phyloP scores from a whole-genome alignment of 2,797 vertebrate genomes.

The Pangasius larnaudii region DNA sequence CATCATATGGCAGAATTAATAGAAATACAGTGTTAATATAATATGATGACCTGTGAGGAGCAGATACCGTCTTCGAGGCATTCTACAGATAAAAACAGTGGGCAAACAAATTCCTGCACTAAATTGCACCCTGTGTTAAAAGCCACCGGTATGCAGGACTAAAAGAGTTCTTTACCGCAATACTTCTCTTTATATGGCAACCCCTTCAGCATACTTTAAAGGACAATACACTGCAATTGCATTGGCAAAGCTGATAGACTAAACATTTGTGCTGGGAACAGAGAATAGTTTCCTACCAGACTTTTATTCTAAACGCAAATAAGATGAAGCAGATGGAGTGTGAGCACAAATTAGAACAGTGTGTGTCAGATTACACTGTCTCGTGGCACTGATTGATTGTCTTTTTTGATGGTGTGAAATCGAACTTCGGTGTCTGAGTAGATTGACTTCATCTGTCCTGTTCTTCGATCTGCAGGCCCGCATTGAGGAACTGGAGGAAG shows the following conservation, averaged over 20 bases:
- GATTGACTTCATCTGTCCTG: constrained; percentile 7
- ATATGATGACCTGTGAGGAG: neutral
- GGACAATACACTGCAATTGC: constrained; percentile 11
- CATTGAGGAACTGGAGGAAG: constrained; percentile 84
- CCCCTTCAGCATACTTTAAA: constrained; percentile 40
- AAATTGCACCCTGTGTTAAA: constrained; percentile 76
- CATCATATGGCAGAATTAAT: neutral
- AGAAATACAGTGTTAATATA: neutral
- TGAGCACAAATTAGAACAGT: constrained; percentile 12
- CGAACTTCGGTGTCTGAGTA: neutral
- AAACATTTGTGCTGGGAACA: constrained; percentile 17
- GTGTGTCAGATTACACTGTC: neutral
- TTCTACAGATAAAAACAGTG: constrained; percentile 71
- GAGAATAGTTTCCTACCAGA: constrained; percentile 14
- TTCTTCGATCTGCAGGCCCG: constrained; percentile 69
- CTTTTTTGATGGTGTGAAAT: neutral
- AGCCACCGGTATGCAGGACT: constrained; percentile 53
- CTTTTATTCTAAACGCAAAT: constrained; percentile 20
- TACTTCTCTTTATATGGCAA: constrained; percentile 64
- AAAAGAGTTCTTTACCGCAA: constrained; percentile 54
- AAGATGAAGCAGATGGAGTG: constrained; percentile 25
- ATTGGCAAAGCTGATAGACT: constrained; percentile 30
- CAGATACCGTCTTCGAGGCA: constrained; percentile 30
- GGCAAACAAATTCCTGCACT: constrained; percentile 70
- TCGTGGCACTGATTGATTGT: neutral